These are phyloP conservation scores for Eulacestoma nigropectus DNA, from an alignment of 2,113 vertebrate genomes.

Conservation along the genomic window DNA sequence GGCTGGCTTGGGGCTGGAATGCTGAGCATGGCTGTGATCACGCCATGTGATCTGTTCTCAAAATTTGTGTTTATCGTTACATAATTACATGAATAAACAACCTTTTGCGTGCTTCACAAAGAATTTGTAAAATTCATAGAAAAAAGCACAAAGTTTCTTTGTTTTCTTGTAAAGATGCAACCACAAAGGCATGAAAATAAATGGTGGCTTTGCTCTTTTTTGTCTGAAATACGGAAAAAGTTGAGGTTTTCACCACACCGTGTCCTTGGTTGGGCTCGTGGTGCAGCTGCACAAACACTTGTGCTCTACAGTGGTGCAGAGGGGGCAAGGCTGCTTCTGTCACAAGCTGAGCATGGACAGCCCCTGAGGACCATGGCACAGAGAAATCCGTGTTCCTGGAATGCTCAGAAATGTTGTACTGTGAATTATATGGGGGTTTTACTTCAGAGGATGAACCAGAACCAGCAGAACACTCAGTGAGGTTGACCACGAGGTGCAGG, in stretches of 20 bases:
- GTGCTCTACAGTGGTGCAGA: not conserved
- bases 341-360: not conserved
- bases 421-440: not conserved
- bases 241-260: fast-evolving
- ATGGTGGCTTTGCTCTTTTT: not conserved
- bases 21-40: not conserved
- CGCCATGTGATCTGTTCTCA: not conserved
- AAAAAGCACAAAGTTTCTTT: not conserved
- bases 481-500: no score
- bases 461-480: not conserved
- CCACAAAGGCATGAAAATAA: not conserved
- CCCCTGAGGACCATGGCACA: not conserved
- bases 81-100: not conserved
- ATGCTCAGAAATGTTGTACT: not conserved
- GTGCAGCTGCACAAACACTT: not conserved
- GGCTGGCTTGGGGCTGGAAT: not conserved
- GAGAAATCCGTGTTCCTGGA: not conserved
- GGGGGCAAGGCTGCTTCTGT: not conserved
- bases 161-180: not conserved
- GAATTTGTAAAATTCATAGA: not conserved
- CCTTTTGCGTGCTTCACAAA: not conserved
- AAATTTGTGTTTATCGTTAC: not conserved
- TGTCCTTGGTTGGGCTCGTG: fast-evolving
- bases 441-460: not conserved
- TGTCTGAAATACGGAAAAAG: not conserved